Evolutionary conservation across 1,140 invertebrate genomes (phyloP).

Genomic region (Drosophila malerkotliana): DNA sequence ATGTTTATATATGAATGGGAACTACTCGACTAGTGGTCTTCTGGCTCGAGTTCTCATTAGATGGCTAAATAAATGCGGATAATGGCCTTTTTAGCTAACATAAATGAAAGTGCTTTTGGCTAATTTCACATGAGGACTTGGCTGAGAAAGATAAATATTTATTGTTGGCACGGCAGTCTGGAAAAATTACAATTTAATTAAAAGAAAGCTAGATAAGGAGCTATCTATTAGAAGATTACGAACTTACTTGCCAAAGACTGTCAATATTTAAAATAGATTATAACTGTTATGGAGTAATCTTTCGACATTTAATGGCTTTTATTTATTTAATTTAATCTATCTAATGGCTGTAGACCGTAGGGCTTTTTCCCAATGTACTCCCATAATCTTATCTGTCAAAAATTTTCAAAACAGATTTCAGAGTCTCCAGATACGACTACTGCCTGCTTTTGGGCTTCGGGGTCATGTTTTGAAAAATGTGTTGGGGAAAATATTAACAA

Average conservation of each 20-base stretch:
- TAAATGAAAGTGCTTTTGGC: conserved; percentile 41
- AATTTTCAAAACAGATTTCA: conserved; percentile 16
- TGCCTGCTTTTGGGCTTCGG: conserved; percentile 26
- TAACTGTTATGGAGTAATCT: neutral
- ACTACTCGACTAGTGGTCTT: neutral
- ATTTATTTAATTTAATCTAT: neutral
- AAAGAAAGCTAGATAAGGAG: conserved; percentile 3
- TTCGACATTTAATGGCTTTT: neutral
- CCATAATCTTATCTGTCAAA: conserved; percentile 26
- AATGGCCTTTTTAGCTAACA: conserved; percentile 34
- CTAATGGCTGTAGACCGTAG: neutral
- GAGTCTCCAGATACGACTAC: conserved; percentile 8
- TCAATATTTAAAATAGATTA: neutral
- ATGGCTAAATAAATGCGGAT: conserved; percentile 52
- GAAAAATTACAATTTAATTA: conserved; percentile 16
- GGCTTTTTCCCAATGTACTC: neutral
- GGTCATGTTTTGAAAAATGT: conserved; percentile 12
- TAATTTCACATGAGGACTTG: neutral
- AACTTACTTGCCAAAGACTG: neutral
- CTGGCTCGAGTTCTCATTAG: conserved; percentile 1
- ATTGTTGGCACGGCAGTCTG: neutral
- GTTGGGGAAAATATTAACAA: conserved; percentile 42
- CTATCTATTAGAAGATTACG: conserved; percentile 11
- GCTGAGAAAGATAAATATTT: conserved; percentile 27
- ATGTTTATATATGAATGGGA: neutral